Conservation (phyloP, 2,797 vertebrate genomes). For the Aythya fuligula region DNA sequence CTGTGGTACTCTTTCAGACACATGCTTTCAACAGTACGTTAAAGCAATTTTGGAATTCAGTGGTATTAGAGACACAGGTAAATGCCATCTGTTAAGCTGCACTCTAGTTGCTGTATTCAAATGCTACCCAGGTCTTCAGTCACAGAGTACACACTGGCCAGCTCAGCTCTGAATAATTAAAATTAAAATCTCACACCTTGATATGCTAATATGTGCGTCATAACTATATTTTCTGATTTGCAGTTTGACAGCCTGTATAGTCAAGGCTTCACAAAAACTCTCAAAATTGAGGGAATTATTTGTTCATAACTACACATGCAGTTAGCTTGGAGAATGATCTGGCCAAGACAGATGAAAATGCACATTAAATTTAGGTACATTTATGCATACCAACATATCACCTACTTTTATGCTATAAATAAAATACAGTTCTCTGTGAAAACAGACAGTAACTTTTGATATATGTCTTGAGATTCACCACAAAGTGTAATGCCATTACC, state of each 20-base stretch:
- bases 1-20: background rate
- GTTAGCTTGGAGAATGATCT: background rate
- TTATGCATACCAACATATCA: background rate
- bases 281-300: background rate
- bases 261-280: background rate
- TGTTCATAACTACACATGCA: background rate
- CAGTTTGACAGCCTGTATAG: background rate
- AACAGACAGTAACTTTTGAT: background rate
- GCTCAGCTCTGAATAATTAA: background rate
- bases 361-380: background rate
- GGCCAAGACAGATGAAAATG: background rate
- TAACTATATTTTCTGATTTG: background rate
- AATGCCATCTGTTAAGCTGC: background rate
- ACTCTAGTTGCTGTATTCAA: background rate
- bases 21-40: background rate
- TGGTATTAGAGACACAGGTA: background rate
- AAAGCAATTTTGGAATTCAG: background rate
- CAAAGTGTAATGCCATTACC: rapidly evolving
- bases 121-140: background rate
- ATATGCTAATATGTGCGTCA: background rate
- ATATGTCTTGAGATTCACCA: background rate
- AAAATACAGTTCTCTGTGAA: background rate
- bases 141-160: rapidly evolving
- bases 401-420: background rate
- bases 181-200: background rate